phyloP scores from a whole-genome alignment of 2,888 invertebrate species.

The Maniola hyperantus region DNA sequence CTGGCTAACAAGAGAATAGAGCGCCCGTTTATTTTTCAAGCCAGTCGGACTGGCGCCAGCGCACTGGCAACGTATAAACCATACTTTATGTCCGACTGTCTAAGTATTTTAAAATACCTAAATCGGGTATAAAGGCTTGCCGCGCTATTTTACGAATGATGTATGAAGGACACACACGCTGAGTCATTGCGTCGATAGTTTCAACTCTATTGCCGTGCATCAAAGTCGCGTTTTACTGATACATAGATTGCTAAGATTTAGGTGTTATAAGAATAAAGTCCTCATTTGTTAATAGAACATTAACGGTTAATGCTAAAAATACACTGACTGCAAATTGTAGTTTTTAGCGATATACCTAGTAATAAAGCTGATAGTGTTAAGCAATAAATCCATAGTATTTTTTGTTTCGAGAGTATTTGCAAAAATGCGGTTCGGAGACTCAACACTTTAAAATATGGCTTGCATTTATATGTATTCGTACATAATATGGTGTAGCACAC shows the following conservation, averaged over 20 bases:
- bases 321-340: background rate
- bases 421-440: background rate
- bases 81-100: too few relatives aligned
- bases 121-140: too few relatives aligned
- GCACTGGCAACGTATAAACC: too few relatives aligned
- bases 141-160: too few relatives aligned
- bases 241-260: constrained; percentile 11
- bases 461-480: background rate
- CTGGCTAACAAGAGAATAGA: too few relatives aligned
- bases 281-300: constrained; percentile 13
- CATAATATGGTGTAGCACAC: background rate
- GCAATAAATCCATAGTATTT: background rate
- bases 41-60: too few relatives aligned
- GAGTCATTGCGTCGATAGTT: background rate
- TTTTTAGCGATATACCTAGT: background rate
- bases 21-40: too few relatives aligned
- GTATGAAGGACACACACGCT: background rate
- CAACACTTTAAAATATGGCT: background rate
- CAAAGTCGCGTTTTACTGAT: constrained; percentile 24
- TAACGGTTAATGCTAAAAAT: background rate
- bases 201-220: constrained; percentile 12
- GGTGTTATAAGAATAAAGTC: constrained; percentile 8
- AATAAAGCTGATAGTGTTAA: background rate
- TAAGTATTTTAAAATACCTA: too few relatives aligned
- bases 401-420: background rate